Conservation (phyloP, 2,888 invertebrate genomes). For the Pedicia rivosa region DNA sequence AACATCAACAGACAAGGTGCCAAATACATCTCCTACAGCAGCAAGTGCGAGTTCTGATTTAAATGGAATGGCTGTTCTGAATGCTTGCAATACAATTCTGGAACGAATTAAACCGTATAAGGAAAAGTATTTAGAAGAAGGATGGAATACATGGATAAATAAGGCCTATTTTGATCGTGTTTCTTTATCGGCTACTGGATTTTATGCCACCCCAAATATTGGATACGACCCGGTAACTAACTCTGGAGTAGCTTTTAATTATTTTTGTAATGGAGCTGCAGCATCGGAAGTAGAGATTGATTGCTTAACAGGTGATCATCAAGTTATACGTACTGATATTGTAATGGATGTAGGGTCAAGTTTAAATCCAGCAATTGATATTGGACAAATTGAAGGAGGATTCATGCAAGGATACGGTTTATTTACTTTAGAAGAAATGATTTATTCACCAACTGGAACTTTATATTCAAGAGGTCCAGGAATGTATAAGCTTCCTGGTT, state of each 20-base stretch:
- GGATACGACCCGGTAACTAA: slow-evolving; percentile 55
- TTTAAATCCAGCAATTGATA: slow-evolving; percentile 90
- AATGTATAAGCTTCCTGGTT: slow-evolving; percentile 86
- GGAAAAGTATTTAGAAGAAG: slow-evolving; percentile 54
- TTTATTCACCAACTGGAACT: slow-evolving; percentile 70
- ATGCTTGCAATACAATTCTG: slow-evolving; percentile 62
- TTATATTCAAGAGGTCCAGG: slow-evolving; percentile 80
- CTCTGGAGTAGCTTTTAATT: slow-evolving; percentile 59
- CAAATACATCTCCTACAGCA: slow-evolving; percentile 80
- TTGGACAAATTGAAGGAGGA: slow-evolving; percentile 92
- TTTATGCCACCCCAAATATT: slow-evolving; percentile 58
- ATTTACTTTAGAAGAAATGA: slow-evolving; percentile 78
- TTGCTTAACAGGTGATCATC: slow-evolving; percentile 86
- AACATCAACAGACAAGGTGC: slow-evolving; percentile 78
- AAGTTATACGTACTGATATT: slow-evolving; percentile 75
- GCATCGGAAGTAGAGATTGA: slow-evolving; percentile 86
- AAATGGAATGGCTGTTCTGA: slow-evolving; percentile 78
- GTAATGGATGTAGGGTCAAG: slow-evolving; percentile 95
- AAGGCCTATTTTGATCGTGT: slow-evolving; percentile 63
- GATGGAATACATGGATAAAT: slow-evolving; percentile 72
- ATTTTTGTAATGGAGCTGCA: slow-evolving; percentile 75
- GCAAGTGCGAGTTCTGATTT: slow-evolving; percentile 80
- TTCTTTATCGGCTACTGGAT: slow-evolving; percentile 69
- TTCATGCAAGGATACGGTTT: slow-evolving; percentile 91
- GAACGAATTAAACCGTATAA: slow-evolving; percentile 60